These are phyloP conservation scores for Galerucella calmariensis DNA, from an alignment of 2,888 invertebrate genomes.

Conservation along the genomic window DNA sequence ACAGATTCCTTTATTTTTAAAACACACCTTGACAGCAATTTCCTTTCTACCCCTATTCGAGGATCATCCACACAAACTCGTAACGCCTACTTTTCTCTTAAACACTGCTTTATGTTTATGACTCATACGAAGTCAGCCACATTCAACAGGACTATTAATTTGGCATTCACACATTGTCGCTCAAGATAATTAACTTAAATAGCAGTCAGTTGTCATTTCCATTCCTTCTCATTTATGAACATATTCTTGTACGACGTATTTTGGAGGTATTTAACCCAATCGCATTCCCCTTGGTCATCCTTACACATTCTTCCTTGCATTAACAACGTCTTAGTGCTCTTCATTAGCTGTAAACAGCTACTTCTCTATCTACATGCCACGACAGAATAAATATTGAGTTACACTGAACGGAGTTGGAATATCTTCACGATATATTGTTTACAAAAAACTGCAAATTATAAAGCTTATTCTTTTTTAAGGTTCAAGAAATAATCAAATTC, in stretches of 20 bases:
- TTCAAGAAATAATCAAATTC: no score
- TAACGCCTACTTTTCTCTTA: neutral
- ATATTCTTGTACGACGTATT: neutral
- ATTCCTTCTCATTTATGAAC: constrained; percentile 46
- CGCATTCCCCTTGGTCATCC: neutral
- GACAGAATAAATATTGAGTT: no score
- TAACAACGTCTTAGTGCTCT: no score
- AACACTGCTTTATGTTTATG: neutral
- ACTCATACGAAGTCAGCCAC: neutral
- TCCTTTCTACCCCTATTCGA: neutral
- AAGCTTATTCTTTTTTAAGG: no score
- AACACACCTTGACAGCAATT: neutral
- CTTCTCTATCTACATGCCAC: no score
- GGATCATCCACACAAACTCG: neutral
- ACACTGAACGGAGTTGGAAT: no score
- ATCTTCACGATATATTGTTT: no score
- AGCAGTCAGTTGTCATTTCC: constrained; percentile 56
- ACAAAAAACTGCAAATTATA: no score
- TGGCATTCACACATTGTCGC: constrained; percentile 44
- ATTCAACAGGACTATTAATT: constrained; percentile 18
- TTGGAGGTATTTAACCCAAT: neutral
- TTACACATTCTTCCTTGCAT: neutral
- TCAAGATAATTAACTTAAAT: constrained; percentile 50
- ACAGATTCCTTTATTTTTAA: neutral
- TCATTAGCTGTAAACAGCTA: no score